A percentile compares a stretch with the other conserved stretches of the same genome.
These are phyloP conservation scores for Luffia ferchaultella DNA, from an alignment of 2,888 invertebrate species.

Conservation along the genomic window DNA sequence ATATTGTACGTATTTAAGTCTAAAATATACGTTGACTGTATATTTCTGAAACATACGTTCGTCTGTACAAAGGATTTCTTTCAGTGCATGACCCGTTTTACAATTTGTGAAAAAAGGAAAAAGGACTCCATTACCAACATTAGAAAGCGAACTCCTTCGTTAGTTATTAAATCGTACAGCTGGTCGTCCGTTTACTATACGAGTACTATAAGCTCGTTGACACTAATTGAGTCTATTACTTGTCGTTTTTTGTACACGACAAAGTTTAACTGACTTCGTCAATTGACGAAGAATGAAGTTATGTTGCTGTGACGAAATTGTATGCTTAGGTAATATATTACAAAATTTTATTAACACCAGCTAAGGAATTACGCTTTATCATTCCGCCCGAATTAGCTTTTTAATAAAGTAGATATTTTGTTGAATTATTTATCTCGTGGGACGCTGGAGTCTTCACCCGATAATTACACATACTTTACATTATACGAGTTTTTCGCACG, in stretches of 20 bases:
- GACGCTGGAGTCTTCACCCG: too few species aligned
- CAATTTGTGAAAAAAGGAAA: too few species aligned
- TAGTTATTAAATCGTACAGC: neutral
- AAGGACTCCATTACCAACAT: too few species aligned
- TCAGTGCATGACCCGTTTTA: too few species aligned
- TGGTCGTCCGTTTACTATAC: neutral
- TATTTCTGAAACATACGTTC: too few species aligned
- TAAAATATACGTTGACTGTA: too few species aligned
- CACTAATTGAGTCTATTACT: slow-evolving; percentile 4
- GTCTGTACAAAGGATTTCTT: too few species aligned
- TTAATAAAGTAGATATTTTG: neutral
- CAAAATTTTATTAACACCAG: neutral
- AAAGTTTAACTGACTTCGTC: neutral
- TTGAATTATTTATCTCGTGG: neutral
- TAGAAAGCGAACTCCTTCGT: too few species aligned
- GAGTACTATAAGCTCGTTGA: slow-evolving; percentile 1
- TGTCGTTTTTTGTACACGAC: neutral
- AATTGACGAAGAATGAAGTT: neutral
- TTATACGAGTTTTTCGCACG: too few species aligned
- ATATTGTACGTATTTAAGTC: too few species aligned
- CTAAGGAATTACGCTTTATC: neutral
- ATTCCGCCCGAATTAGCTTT: neutral
- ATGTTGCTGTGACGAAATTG: neutral
- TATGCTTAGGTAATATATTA: neutral
- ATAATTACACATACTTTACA: too few species aligned